Percentiles rank a stretch among this genome's conserved stretches.
Evolutionary conservation across 2,113 vertebrate species (phyloP).

Genomic region (Zosterops pallidus): DNA sequence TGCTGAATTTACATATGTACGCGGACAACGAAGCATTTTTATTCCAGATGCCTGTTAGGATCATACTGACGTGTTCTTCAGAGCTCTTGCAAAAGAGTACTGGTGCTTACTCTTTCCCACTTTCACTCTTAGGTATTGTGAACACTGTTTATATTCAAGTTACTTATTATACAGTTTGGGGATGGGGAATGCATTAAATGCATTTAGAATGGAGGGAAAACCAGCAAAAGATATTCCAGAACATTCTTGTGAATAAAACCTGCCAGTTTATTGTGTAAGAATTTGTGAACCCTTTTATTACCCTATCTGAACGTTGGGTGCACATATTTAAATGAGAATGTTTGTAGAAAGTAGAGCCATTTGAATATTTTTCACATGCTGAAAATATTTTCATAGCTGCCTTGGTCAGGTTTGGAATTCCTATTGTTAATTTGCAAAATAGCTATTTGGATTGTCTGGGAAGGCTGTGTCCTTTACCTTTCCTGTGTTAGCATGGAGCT

Average conservation of each 20-base stretch:
- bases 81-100: not conserved
- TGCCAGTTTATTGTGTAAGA: constrained; percentile 30
- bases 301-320: constrained; percentile 4
- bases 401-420: not conserved
- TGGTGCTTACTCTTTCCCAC: constrained; percentile 16
- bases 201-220: not conserved
- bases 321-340: not conserved
- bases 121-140: constrained; percentile 40
- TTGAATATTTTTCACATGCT: not conserved
- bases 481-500: not conserved
- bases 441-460: not conserved
- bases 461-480: not conserved
- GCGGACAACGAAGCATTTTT: not conserved
- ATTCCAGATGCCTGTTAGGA: constrained; percentile 8
- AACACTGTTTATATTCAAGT: constrained; percentile 42
- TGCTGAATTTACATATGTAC: constrained; percentile 33
- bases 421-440: not conserved
- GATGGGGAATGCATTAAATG: constrained; percentile 37
- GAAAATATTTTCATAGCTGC: constrained; percentile 35
- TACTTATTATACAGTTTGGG: constrained; percentile 44
- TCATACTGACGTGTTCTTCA: constrained; percentile 46
- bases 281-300: constrained; percentile 19
- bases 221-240: constrained; percentile 28
- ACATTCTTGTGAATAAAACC: constrained; percentile 40
- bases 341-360: not conserved